Evolutionary conservation across 2,113 vertebrate species (phyloP).

Genomic region (Cathartes aura): DNA sequence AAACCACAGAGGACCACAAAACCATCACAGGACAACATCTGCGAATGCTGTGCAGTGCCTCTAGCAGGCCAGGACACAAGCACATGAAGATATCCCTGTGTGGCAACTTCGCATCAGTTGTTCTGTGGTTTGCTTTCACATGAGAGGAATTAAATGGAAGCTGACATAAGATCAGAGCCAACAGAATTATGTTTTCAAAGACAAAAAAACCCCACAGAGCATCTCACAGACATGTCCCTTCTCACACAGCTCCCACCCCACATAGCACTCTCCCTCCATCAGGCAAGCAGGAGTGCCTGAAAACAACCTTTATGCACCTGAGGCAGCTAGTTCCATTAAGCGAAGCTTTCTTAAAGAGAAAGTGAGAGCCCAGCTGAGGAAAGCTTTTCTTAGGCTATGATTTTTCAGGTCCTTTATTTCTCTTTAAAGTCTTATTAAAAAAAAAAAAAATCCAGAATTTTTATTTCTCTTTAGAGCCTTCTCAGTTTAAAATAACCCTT

Average conservation of each 20-base stretch:
- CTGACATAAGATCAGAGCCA: background rate
- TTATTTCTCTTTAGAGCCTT: background rate
- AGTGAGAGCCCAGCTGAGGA: background rate
- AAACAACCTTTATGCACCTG: background rate
- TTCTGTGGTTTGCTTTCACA: conserved; percentile 10
- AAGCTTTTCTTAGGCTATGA: background rate
- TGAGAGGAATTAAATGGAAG: background rate
- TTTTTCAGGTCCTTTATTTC: background rate
- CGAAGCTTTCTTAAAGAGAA: background rate
- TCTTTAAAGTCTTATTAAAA: background rate
- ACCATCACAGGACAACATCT: background rate
- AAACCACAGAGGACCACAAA: background rate
- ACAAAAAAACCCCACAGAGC: background rate
- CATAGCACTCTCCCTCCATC: background rate
- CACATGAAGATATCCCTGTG: background rate
- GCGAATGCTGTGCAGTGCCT: background rate
- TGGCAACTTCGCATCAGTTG: background rate
- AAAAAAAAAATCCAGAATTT: background rate
- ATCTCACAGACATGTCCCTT: background rate
- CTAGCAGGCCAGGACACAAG: background rate
- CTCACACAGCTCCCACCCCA: background rate
- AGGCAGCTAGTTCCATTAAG: background rate
- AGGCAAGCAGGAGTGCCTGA: background rate
- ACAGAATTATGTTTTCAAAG: background rate
- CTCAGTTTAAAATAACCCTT: background rate